Evolutionary conservation across 2,888 invertebrate genomes (phyloP).

Genomic region (Drosophila neutralis): DNA sequence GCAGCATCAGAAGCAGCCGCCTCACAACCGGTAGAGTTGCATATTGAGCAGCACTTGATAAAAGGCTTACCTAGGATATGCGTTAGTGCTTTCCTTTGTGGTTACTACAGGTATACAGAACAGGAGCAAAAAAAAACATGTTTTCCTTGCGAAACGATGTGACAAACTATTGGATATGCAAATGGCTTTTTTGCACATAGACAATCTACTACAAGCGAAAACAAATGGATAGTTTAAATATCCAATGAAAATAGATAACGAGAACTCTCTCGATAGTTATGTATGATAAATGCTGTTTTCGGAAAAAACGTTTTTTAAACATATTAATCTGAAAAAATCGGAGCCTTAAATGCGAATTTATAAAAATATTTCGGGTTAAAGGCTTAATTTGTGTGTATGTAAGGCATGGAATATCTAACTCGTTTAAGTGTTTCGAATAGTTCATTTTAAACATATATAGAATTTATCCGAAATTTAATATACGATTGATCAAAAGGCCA

Average conservation of each 20-base stretch:
- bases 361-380: neutral
- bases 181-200: constrained; percentile 50
- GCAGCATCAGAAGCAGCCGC: constrained; percentile 27
- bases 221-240: constrained; percentile 49
- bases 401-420: neutral
- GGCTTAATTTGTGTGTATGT: neutral
- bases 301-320: neutral
- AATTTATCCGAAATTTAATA: neutral
- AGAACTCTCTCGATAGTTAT: constrained; percentile 27
- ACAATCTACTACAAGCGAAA: constrained; percentile 48
- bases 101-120: constrained; percentile 28
- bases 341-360: neutral
- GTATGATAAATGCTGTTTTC: constrained; percentile 7
- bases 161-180: constrained; percentile 69
- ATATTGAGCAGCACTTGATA: constrained; percentile 78
- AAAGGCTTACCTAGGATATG: constrained; percentile 73
- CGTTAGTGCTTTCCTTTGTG: constrained; percentile 63
- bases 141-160: constrained; percentile 63
- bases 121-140: constrained; percentile 46
- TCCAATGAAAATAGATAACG: constrained; percentile 12
- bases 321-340: neutral
- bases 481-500: too few species aligned
- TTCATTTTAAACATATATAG: neutral
- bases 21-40: constrained; percentile 43
- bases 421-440: neutral